Percentiles rank a stretch among this genome's conserved stretches.
phyloP scores from a whole-genome alignment of 2,113 vertebrate species.

The Eolophus roseicapilla region DNA sequence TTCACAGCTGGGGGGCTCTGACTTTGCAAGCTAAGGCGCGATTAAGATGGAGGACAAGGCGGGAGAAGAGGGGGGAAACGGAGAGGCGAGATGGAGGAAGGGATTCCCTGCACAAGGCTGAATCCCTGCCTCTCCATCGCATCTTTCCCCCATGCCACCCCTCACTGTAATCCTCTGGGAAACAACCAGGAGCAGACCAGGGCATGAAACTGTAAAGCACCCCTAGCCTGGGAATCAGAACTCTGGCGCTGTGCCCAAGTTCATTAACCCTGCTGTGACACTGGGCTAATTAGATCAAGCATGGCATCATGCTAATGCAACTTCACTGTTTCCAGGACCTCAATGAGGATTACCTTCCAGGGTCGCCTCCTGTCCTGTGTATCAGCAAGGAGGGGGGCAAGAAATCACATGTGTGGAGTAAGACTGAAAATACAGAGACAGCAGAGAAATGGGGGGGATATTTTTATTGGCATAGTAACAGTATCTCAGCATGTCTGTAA shows the following conservation, averaged over 20 bases:
- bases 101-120: neutral
- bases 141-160: neutral
- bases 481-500: neutral
- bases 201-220: neutral
- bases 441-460: neutral
- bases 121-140: neutral
- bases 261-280: neutral
- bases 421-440: neutral
- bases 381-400: neutral
- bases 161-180: neutral
- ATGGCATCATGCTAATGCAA: neutral
- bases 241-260: neutral
- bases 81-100: neutral
- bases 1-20: slow-evolving; percentile 55
- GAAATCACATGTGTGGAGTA: fast-evolving
- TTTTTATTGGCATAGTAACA: neutral
- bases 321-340: neutral
- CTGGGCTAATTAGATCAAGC: neutral
- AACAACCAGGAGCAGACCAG: neutral
- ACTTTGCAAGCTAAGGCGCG: neutral
- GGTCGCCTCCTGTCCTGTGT: neutral
- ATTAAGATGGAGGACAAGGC: neutral
- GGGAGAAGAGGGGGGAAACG: neutral
- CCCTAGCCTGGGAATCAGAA: neutral
- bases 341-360: neutral